phyloP scores from a whole-genome alignment of 2,113 vertebrate genomes.

The Tetrax tetrax region DNA sequence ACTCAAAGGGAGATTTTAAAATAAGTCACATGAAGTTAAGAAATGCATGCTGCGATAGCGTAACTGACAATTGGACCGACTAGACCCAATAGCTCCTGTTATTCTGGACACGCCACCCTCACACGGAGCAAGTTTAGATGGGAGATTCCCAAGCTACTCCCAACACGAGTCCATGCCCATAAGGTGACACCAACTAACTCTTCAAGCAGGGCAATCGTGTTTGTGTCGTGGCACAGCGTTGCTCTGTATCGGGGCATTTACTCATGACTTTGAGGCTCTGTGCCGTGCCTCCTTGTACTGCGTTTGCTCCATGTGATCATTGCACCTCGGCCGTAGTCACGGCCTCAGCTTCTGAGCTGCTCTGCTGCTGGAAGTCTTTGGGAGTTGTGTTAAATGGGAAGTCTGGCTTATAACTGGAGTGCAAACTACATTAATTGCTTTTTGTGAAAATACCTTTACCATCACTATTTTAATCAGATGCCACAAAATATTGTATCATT shows the following conservation, averaged over 20 bases:
- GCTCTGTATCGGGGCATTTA: neutral
- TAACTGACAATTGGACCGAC: fast-evolving
- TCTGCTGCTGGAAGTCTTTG: neutral
- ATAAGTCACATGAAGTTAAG: neutral
- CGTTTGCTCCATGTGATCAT: fast-evolving
- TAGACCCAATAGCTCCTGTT: neutral
- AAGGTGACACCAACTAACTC: neutral
- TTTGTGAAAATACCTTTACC: neutral
- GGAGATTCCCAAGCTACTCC: neutral
- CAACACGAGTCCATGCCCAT: neutral
- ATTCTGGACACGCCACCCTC: neutral
- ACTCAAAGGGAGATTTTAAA: neutral
- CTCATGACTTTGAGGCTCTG: neutral
- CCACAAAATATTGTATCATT: neutral
- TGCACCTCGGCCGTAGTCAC: neutral
- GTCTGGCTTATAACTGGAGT: neutral
- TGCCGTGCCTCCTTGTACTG: neutral
- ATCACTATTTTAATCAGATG: neutral
- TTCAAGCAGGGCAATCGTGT: neutral
- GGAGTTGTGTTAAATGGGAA: neutral
- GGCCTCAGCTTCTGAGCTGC: neutral
- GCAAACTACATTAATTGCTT: neutral
- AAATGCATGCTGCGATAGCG: neutral
- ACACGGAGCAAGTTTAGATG: neutral
- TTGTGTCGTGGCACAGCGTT: neutral